These are phyloP conservation scores for Blastobasis adustella DNA, from an alignment of 2,888 invertebrate species.

Conservation along the genomic window DNA sequence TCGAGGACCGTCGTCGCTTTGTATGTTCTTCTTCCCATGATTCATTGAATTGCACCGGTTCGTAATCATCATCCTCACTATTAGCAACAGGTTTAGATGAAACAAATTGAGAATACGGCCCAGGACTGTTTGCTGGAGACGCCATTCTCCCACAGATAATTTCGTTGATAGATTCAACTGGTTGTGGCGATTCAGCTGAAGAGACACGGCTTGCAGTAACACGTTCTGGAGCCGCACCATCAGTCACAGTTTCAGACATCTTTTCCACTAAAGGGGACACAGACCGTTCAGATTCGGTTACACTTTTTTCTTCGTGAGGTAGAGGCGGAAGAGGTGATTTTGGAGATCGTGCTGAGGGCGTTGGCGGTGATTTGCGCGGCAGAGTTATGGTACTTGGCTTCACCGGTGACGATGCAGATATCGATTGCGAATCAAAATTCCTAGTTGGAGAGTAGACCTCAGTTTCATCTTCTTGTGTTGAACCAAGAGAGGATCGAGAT, in stretches of 20 bases:
- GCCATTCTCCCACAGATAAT: slow-evolving; percentile 25
- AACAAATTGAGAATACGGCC: slow-evolving; percentile 33
- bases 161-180: slow-evolving; percentile 30
- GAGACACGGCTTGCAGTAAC: slow-evolving; percentile 22
- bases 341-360: slow-evolving; percentile 42
- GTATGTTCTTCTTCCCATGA: slow-evolving; percentile 49
- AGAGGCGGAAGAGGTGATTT: slow-evolving; percentile 37
- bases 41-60: slow-evolving; percentile 45
- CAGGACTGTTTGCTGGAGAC: slow-evolving; percentile 30
- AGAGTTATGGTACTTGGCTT: too few species aligned
- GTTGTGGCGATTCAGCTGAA: slow-evolving; percentile 29
- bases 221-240: slow-evolving; percentile 20
- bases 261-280: slow-evolving; percentile 34
- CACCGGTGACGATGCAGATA: too few species aligned
- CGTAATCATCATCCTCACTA: slow-evolving; percentile 45
- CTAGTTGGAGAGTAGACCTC: slow-evolving; percentile 22
- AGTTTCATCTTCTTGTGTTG: slow-evolving; percentile 32
- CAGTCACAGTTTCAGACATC: slow-evolving; percentile 23
- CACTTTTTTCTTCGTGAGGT: slow-evolving; percentile 30
- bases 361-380: slow-evolving; percentile 45
- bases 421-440: slow-evolving; percentile 26
- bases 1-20: slow-evolving; percentile 52
- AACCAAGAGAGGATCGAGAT: slow-evolving; percentile 36
- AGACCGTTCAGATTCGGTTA: slow-evolving; percentile 20
- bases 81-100: slow-evolving; percentile 29